Conservation (phyloP, 2,113 vertebrate species). For the Dipodomys ordii region DNA sequence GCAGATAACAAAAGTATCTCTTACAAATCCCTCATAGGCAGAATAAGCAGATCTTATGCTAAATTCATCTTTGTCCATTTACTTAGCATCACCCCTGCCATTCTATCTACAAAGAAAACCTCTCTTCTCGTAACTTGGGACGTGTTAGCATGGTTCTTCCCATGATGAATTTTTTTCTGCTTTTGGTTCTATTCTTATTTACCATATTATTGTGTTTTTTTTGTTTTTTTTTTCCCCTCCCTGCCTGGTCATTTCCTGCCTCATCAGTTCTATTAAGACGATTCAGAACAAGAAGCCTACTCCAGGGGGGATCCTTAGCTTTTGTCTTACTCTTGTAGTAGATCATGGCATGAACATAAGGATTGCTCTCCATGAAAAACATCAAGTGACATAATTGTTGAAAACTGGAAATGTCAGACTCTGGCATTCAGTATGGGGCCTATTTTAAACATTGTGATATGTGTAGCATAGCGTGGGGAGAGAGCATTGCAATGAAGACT, state of each 20-base stretch:
- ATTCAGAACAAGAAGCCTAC: not conserved
- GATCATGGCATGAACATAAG: slow-evolving; percentile 1
- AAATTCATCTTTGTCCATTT: not conserved
- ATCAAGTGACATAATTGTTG: slow-evolving; percentile 34
- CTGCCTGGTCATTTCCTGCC: not conserved
- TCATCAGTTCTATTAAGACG: not conserved
- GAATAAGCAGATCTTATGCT: not conserved
- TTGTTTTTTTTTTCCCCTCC: not conserved
- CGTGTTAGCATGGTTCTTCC: not conserved
- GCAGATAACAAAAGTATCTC: not conserved
- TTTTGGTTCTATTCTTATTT: not conserved
- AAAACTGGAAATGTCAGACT: slow-evolving; percentile 53
- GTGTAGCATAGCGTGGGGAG: not conserved
- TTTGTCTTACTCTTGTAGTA: slow-evolving; percentile 45
- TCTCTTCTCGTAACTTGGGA: not conserved
- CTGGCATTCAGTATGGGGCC: slow-evolving; percentile 49
- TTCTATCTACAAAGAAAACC: not conserved
- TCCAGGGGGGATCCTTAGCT: not conserved
- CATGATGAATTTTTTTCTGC: not conserved
- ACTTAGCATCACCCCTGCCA: not conserved
- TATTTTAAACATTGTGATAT: not conserved
- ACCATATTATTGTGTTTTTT: not conserved
- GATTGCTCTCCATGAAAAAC: slow-evolving; percentile 38
- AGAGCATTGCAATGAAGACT: not conserved
- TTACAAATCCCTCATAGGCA: not conserved